Conservation (phyloP, 2,113 vertebrate genomes). For the Benitochromis conjunctus region DNA sequence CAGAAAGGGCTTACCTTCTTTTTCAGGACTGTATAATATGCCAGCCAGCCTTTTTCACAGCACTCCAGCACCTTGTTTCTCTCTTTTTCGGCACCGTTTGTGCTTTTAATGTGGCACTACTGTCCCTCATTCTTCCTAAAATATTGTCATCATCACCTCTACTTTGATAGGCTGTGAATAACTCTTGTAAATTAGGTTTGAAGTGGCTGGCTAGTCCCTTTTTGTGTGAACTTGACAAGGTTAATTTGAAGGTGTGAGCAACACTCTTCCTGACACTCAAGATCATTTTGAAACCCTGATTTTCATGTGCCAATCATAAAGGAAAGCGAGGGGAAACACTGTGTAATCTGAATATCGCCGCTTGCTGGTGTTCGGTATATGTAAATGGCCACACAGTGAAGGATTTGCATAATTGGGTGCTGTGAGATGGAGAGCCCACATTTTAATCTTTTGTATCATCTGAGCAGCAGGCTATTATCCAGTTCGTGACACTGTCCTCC, state of each 20-base stretch:
- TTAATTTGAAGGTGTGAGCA: slow-evolving; percentile 58
- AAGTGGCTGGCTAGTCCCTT: slow-evolving; percentile 23
- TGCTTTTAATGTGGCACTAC: neutral
- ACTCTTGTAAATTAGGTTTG: slow-evolving; percentile 52
- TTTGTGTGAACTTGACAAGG: slow-evolving; percentile 50
- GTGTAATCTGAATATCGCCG: slow-evolving; percentile 35
- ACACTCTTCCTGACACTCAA: slow-evolving; percentile 39
- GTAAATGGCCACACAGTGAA: neutral
- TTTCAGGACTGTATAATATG: neutral
- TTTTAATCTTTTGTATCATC: slow-evolving; percentile 51
- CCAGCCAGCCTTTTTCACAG: neutral
- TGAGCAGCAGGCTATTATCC: slow-evolving; percentile 27
- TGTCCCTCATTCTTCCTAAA: slow-evolving; percentile 13
- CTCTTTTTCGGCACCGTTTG: neutral
- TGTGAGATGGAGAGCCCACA: slow-evolving; percentile 12
- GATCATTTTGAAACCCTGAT: slow-evolving; percentile 54
- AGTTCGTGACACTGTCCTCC: slow-evolving; percentile 41
- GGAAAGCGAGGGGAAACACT: slow-evolving; percentile 1
- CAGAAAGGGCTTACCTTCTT: neutral
- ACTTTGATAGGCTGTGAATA: slow-evolving; percentile 15
- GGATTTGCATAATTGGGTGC: slow-evolving; percentile 54
- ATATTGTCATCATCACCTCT: slow-evolving; percentile 13
- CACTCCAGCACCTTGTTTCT: neutral
- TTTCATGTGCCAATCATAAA: slow-evolving; percentile 48
- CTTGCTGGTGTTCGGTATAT: neutral